Conservation (phyloP, 2,888 invertebrate species). For the Phoenoteleia sp. region DNA sequence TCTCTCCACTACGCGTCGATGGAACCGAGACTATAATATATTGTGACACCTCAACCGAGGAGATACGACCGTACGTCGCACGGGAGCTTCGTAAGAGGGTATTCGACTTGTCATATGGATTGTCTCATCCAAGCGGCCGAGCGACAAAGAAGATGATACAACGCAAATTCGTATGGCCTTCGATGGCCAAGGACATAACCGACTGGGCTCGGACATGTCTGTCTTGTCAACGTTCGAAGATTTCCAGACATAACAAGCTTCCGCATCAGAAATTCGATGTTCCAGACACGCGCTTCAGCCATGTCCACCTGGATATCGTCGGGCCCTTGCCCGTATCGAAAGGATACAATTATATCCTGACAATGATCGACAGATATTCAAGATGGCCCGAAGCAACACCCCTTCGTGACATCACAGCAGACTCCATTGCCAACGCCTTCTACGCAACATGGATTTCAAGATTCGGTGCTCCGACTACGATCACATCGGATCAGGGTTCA, state of each 20-base stretch:
- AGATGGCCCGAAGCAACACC: neutral
- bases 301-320: constrained; percentile 8
- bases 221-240: neutral
- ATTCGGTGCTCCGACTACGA: too few species aligned
- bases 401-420: neutral
- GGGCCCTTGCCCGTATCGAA: neutral
- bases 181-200: neutral
- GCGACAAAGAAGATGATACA: neutral
- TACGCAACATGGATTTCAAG: too few species aligned
- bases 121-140: neutral
- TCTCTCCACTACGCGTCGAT: constrained; percentile 7
- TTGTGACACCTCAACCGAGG: constrained; percentile 1
- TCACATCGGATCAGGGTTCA: too few species aligned
- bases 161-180: neutral
- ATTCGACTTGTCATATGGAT: neutral
- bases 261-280: neutral
- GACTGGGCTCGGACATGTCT: neutral
- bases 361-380: neutral
- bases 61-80: constrained; percentile 3
- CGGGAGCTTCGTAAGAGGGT: neutral
- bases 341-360: constrained; percentile 4
- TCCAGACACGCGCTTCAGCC: neutral
- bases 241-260: neutral
- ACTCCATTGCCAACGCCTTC: neutral
- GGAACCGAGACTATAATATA: constrained; percentile 2